These are phyloP conservation scores for Anabas testudineus DNA, from an alignment of 2,797 vertebrate species.

Conservation along the genomic window DNA sequence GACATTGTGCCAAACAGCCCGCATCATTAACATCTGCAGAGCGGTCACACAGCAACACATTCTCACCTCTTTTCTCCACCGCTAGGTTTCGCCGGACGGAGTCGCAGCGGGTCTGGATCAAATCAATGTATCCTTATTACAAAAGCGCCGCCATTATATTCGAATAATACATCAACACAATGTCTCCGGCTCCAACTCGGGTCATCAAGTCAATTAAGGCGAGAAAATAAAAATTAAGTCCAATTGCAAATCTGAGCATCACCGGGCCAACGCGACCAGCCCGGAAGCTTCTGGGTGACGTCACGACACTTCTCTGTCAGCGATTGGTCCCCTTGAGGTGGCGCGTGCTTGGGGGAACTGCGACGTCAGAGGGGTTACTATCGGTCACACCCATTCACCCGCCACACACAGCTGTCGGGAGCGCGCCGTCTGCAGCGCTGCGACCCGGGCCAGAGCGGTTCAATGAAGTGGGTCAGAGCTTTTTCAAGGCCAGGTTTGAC, in stretches of 20 bases:
- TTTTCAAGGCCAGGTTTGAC: too few relatives aligned
- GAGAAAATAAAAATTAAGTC: slow-evolving; percentile 11
- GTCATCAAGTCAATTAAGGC: background rate
- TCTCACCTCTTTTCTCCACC: slow-evolving; percentile 77
- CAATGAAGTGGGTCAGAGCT: too few relatives aligned
- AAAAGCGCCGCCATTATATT: slow-evolving; percentile 2
- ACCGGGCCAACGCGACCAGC: slow-evolving; percentile 64
- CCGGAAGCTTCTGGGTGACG: slow-evolving; percentile 81
- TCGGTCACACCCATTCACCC: slow-evolving; percentile 73
- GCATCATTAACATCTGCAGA: slow-evolving; percentile 67
- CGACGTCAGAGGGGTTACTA: slow-evolving; percentile 87
- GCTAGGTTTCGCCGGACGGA: slow-evolving; percentile 42
- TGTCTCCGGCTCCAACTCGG: background rate
- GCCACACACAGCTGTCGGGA: background rate
- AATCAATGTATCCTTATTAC: slow-evolving; percentile 14
- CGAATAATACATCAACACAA: background rate
- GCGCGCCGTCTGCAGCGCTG: too few relatives aligned
- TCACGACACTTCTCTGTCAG: slow-evolving; percentile 57
- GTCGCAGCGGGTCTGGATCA: slow-evolving; percentile 25
- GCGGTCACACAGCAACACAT: slow-evolving; percentile 59
- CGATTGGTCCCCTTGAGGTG: slow-evolving; percentile 88
- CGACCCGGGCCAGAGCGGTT: too few relatives aligned
- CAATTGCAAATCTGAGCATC: slow-evolving; percentile 64
- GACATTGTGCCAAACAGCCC: background rate
- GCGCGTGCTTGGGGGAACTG: slow-evolving; percentile 85